A percentile compares a stretch with the other conserved stretches of the same genome.
These are phyloP conservation scores for Trichogramma evanescens DNA, from an alignment of 2,888 invertebrate genomes.

Conservation along the genomic window DNA sequence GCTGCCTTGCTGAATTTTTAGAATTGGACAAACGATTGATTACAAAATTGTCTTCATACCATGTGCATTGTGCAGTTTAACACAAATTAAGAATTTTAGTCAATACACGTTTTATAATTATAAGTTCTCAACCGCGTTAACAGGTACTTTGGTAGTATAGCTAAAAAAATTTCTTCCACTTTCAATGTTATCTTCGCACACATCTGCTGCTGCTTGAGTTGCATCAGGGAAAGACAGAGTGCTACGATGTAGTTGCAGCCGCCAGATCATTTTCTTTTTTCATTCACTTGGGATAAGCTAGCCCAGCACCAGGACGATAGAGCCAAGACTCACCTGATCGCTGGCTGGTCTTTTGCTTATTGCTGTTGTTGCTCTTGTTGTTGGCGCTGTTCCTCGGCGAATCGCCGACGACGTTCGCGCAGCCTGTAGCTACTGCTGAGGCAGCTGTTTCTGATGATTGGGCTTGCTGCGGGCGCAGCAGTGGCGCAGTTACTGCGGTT, in stretches of 20 bases:
- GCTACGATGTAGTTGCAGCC: conserved; percentile 1
- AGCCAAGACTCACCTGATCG: conserved; percentile 40
- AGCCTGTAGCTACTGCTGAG: conserved; percentile 19
- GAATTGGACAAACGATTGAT: too few species aligned
- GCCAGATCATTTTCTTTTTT: conserved; percentile 2
- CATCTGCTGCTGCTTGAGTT: too few species aligned
- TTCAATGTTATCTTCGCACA: too few species aligned
- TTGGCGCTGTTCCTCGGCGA: conserved; percentile 2
- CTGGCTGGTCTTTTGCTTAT: conserved; percentile 19
- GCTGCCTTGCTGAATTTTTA: too few species aligned
- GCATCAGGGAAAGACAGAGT: conserved; percentile 12
- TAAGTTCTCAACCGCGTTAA: conserved; percentile 11
- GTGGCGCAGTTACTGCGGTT: conserved; percentile 5
- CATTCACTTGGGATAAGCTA: conserved; percentile 34
- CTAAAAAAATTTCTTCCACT: too few species aligned
- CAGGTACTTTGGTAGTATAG: conserved; percentile 22
- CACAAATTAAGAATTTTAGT: too few species aligned
- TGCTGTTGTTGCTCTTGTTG: too few species aligned
- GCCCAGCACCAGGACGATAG: conserved; percentile 39
- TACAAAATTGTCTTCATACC: too few species aligned
- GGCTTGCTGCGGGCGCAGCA: not conserved
- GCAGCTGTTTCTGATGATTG: not conserved
- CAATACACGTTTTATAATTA: too few species aligned
- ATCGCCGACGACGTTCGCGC: conserved; percentile 16
- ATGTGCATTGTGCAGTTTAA: too few species aligned